Base-by-base conservation (phyloP, 2,797 vertebrate genomes). In the Scolopax bukidnonensis region DNA sequence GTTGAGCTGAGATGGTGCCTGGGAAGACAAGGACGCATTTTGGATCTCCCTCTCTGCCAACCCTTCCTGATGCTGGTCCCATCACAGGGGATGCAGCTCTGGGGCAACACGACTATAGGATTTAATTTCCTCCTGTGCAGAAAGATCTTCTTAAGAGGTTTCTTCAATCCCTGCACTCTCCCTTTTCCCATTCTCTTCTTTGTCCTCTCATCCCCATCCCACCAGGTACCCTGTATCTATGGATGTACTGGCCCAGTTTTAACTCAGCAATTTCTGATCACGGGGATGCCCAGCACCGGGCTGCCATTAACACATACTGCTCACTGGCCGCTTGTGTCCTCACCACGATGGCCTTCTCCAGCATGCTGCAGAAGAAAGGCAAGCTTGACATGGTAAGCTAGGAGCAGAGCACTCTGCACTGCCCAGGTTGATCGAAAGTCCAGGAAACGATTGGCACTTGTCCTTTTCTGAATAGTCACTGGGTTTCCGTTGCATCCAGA, bases 231-330 rank as follows among this genome's bases (percentile, higher is more conserved):
- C 97, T 99, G 47, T 99, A 98, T 97, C 98, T 99, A n/a, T 99
- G 99, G 99, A 99, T 99, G 98, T 99, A 98, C 97, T 99, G 99
- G 99, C 99, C 99, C 95, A 99, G 99, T 97, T 99, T 99, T 97
- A 99, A 99, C 97, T 99, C 99, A 0, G 99, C 99, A 48, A 97
- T 99, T 94, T 97, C 99, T 38, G 64, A 97, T 8, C 99, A 99
- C 0, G 99, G 99, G 10, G 99, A 99, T 2, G 98, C 98, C 25
- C 99, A 99, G 96, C 99, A 99, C 96, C 98, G 99, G 25, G 98
- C 99, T 0, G 99, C 97, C 95, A 98, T 99, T 86, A 99, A 99
- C 97, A 99, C 99, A 0, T 99, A 99, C 96, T 97, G 99, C 53
- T 97, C 98, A 0, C 94, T 99, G 80, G 99, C 99, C 0, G 95